Evolutionary conservation across 2,113 vertebrate genomes (phyloP).

Genomic region (Coracopsis vasa): DNA sequence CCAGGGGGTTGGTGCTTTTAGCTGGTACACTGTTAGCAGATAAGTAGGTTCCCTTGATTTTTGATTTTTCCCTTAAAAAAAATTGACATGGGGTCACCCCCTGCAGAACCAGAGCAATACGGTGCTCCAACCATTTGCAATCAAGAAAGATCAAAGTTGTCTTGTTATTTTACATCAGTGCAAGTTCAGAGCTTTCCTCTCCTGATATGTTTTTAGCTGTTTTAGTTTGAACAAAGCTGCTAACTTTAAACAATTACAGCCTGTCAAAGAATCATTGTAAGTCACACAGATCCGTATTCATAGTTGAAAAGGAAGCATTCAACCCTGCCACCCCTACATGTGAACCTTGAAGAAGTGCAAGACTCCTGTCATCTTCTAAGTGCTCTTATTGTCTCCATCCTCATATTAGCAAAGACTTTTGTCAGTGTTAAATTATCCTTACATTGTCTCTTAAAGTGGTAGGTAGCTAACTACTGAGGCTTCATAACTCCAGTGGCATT

Average conservation of each 20-base stretch:
- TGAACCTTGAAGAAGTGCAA: background rate
- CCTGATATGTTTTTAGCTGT: background rate
- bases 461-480: background rate
- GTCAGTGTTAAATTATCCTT: background rate
- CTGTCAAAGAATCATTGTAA: background rate
- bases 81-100: background rate
- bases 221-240: constrained; percentile 40
- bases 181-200: background rate
- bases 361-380: constrained; percentile 11
- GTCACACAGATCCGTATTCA: background rate
- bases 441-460: background rate
- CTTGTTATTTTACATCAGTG: background rate
- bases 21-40: background rate
- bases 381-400: constrained; percentile 7
- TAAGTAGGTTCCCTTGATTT: background rate
- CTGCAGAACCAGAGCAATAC: background rate
- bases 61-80: background rate
- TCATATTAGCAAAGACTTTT: background rate
- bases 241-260: constrained; percentile 17
- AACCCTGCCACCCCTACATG: background rate
- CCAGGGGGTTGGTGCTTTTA: background rate
- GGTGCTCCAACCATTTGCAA: background rate
- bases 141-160: background rate
- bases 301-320: background rate
- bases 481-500: background rate